A percentile compares a stretch with the other conserved stretches of the same genome.
phyloP scores from a whole-genome alignment of 2,113 vertebrate species.

The Caranx ignobilis region DNA sequence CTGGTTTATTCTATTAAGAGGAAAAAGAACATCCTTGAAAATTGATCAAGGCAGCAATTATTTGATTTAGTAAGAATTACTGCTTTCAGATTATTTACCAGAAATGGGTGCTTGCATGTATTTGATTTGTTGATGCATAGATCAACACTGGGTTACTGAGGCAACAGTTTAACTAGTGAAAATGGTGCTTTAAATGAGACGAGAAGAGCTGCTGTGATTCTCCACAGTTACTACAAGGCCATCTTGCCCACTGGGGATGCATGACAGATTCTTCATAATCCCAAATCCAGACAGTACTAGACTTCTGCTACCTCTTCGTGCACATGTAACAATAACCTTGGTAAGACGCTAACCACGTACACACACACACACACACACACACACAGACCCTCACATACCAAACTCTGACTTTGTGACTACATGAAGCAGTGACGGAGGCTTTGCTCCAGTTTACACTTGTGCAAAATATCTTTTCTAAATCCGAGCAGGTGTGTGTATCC shows the following conservation, averaged over 20 bases:
- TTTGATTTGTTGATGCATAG: background rate
- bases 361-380: background rate
- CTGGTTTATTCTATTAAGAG: background rate
- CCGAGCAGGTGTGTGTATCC: slow-evolving; percentile 30
- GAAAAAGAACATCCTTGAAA: background rate
- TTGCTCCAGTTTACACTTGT: slow-evolving; percentile 22
- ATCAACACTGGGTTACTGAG: background rate
- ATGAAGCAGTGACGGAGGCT: slow-evolving; percentile 20
- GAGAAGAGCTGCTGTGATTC: background rate
- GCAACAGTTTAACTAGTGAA: background rate
- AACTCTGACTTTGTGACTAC: slow-evolving; percentile 22
- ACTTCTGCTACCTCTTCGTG: slow-evolving; percentile 8
- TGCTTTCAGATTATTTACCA: background rate
- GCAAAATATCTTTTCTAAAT: slow-evolving; percentile 9
- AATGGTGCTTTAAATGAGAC: background rate
- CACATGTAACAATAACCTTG: slow-evolving; percentile 4
- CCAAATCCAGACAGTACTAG: background rate
- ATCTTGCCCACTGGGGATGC: slow-evolving; percentile 11
- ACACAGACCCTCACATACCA: background rate
- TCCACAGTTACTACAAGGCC: background rate
- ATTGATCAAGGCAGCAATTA: background rate
- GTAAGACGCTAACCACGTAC: slow-evolving; percentile 1
- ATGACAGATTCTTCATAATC: slow-evolving; percentile 20
- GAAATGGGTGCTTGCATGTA: no score
- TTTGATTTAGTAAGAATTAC: background rate